phyloP scores from a whole-genome alignment of 2,113 vertebrate species.

The Lycaon pictus region DNA sequence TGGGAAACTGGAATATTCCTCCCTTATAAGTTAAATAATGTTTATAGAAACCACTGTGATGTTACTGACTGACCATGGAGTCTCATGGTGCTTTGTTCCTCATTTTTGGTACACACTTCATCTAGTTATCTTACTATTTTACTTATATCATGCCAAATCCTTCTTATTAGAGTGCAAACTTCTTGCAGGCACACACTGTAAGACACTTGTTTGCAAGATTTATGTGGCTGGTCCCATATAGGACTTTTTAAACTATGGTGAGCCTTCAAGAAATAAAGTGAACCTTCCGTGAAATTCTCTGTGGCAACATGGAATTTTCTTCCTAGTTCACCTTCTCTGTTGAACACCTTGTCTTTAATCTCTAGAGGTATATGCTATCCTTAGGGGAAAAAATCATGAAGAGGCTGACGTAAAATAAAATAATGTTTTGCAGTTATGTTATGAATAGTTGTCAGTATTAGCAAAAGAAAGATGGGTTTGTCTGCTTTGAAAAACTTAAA shows the following conservation, averaged over 20 bases:
- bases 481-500: neutral
- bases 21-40: neutral
- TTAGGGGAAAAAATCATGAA: neutral
- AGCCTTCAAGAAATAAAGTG: neutral
- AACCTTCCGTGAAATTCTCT: neutral
- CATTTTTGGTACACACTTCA: neutral
- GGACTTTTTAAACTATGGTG: neutral
- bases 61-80: neutral
- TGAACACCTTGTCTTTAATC: constrained; percentile 27
- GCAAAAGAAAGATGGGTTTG: neutral
- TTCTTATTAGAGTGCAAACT: neutral
- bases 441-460: neutral
- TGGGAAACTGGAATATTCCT: neutral
- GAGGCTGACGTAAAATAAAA: neutral
- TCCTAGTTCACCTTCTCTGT: neutral
- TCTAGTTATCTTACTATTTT: neutral
- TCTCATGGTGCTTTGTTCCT: neutral
- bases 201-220: constrained; percentile 30
- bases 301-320: constrained; percentile 13
- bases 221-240: neutral
- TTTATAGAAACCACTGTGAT: neutral
- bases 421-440: neutral
- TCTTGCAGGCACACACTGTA: neutral
- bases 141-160: neutral
- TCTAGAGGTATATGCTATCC: neutral